Evolutionary conservation across 2,797 vertebrate genomes (phyloP).

Genomic region (Anguilla marmorata): DNA sequence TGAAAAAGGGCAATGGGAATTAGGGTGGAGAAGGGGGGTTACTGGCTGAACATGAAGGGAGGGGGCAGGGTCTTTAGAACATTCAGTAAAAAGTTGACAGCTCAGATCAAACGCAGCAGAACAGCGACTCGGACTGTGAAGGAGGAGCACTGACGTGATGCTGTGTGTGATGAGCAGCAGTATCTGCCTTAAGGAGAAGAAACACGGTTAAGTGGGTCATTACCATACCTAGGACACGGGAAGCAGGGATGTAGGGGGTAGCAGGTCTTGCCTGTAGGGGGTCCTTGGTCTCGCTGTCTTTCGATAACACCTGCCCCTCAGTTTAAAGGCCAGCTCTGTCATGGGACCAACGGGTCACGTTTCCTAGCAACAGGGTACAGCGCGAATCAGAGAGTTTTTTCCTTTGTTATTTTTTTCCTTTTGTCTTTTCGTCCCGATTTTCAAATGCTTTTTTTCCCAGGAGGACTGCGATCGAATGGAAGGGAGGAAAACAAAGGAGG

Average conservation of each 20-base stretch:
- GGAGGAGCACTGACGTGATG: too few relatives aligned
- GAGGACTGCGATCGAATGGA: background rate
- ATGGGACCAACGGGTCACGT: background rate
- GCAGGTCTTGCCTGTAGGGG: background rate
- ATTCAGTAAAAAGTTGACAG: too few relatives aligned
- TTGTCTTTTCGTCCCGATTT: constrained; percentile 11
- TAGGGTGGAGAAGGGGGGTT: too few relatives aligned
- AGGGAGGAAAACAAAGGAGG: constrained; percentile 44
- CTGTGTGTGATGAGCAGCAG: too few relatives aligned
- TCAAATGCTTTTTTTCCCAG: background rate
- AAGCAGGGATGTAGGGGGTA: background rate
- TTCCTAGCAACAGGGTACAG: constrained; percentile 48
- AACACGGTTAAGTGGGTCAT: background rate
- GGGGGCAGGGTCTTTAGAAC: too few relatives aligned
- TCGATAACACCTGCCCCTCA: background rate
- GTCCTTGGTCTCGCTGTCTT: background rate
- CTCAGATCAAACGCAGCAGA: too few relatives aligned
- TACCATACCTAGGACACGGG: background rate
- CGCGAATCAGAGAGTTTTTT: constrained; percentile 41
- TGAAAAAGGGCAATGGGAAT: too few relatives aligned
- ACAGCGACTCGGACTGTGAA: too few relatives aligned
- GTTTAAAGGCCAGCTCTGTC: constrained; percentile 9
- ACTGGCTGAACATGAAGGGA: too few relatives aligned
- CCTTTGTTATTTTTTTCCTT: constrained; percentile 35
- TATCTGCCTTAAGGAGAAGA: too few relatives aligned